These are phyloP conservation scores for Caenorhabditis elegans DNA, from an alignment of 1,140 invertebrate species.

Conservation along the genomic window WBcel235 BX284606.5:9142001-9142500, in stretches of 20 bases:
- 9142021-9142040: too few relatives aligned
- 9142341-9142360: constrained; percentile 37
- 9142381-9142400: constrained; percentile 63
- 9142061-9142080: too few relatives aligned
- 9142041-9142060: too few relatives aligned
- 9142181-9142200: too few relatives aligned
- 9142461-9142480: constrained; percentile 61
- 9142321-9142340: constrained; percentile 58
- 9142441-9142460: constrained; percentile 62
- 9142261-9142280: constrained; percentile 60
- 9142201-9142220: constrained; percentile 58
- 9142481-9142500: constrained; percentile 66
- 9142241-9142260: constrained; percentile 61
- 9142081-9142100: too few relatives aligned
- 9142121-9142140: too few relatives aligned
- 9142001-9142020: too few relatives aligned
- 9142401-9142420: constrained; percentile 65
- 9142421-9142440: constrained; percentile 64
- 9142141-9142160: too few relatives aligned
- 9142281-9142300: constrained; percentile 62
- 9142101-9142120: too few relatives aligned
- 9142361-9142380: constrained; percentile 52
- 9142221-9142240: constrained; percentile 61
- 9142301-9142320: constrained; percentile 66
- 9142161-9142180: too few relatives aligned